A percentile compares a stretch with the other conserved stretches of the same genome.
Evolutionary conservation across 1,140 invertebrate species (phyloP).

Genomic region (Rhizoglyphus robini): DNA sequence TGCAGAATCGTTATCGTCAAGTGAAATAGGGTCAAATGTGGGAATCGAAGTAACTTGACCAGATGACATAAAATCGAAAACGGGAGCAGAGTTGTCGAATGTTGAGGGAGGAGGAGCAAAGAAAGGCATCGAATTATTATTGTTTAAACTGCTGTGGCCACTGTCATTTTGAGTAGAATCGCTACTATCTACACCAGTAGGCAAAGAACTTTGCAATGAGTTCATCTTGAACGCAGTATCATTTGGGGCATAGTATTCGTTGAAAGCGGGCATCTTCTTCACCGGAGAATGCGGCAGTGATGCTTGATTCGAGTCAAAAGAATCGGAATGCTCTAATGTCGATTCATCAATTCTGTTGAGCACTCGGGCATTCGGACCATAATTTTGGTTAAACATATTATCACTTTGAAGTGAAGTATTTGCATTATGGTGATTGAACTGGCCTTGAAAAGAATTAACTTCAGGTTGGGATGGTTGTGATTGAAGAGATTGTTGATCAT

Average conservation of each 20-base stretch:
- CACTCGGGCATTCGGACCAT: background rate
- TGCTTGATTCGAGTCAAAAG: background rate
- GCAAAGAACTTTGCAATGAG: background rate
- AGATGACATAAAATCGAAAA: slow-evolving; percentile 4
- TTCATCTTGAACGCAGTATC: background rate
- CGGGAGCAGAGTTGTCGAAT: background rate
- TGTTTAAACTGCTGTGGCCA: background rate
- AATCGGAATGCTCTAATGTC: background rate
- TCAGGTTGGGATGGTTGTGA: background rate
- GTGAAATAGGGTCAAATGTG: background rate
- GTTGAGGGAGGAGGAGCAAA: slow-evolving; percentile 8
- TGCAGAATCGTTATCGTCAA: background rate
- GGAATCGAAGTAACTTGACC: slow-evolving; percentile 7
- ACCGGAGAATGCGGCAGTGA: background rate
- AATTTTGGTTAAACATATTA: background rate
- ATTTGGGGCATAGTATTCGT: background rate
- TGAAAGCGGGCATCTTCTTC: background rate
- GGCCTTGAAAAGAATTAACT: no score
- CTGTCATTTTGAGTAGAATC: no score
- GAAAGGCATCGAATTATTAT: background rate
- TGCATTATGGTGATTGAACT: no score
- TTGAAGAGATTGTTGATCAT: no score
- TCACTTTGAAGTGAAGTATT: no score
- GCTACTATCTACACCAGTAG: no score
- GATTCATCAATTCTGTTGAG: background rate